Evolutionary conservation across 2,113 vertebrate genomes (phyloP).

Genomic region (Dipodomys merriami): DNA sequence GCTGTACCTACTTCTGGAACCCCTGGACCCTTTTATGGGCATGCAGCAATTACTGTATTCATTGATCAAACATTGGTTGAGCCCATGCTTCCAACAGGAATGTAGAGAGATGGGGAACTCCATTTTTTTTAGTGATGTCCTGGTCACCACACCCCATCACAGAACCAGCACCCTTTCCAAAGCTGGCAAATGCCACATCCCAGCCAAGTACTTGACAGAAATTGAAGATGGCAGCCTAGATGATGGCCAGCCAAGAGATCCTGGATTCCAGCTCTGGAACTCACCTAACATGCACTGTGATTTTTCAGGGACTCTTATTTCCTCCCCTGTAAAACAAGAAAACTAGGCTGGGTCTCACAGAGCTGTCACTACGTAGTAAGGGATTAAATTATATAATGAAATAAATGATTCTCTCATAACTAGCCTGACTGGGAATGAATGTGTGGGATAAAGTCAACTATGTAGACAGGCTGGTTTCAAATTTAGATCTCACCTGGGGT

Average conservation of each 20-base stretch:
- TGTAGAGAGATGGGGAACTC: not conserved
- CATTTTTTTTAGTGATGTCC: not conserved
- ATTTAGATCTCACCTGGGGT: not conserved
- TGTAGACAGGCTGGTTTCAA: not conserved
- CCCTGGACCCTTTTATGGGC: not conserved
- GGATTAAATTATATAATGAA: not conserved
- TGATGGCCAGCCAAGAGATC: not conserved
- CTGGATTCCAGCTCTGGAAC: not conserved
- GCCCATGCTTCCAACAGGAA: not conserved
- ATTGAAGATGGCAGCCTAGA: not conserved
- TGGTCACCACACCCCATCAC: not conserved
- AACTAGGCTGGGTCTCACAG: not conserved
- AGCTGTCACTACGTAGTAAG: not conserved
- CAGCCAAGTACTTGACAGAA: not conserved
- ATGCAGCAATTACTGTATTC: not conserved
- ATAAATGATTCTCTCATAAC: not conserved
- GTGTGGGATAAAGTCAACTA: not conserved
- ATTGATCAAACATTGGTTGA: not conserved
- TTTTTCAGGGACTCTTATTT: not conserved
- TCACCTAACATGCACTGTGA: not conserved
- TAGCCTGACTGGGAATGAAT: not conserved
- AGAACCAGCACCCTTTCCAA: not conserved
- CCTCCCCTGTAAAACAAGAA: constrained; percentile 10
- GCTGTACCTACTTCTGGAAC: not conserved
- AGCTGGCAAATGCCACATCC: not conserved